Evolutionary conservation across 2,113 vertebrate species (phyloP), one percentile per base, ranked within the genome.

Genomic region (Rhegmatorhina hoffmannsi): DNA sequence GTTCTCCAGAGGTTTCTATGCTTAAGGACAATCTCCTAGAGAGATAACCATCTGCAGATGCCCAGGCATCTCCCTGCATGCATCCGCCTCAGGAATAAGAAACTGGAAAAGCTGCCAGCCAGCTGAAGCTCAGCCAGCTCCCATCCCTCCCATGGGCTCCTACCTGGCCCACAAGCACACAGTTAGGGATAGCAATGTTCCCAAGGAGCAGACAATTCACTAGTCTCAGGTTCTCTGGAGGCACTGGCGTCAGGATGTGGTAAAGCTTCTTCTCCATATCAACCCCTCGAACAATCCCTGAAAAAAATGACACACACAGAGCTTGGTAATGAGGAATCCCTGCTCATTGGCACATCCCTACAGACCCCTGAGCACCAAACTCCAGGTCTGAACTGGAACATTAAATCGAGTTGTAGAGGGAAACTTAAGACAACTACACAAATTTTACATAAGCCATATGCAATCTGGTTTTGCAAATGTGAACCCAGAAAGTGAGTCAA

Each of bases 151-250:
- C 0, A 0, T 4, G 8, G 15, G 13, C 23, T 56, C 98, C 96
- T 94, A 99, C 99, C 99, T 99, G 99, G 66, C 96, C 91, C 58
- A 98, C 98, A 46, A 99, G 88, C 78, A 99, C 55, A 16, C 98
- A 98, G 34, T 98, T 98, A 1, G 99, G 99, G 34, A 99, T 38
- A 2, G 98, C 90, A 2, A 99, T 68, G 4, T 96, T 98, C 3
- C 99, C 99, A 3, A 99, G 92, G 6, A 99, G 98, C 55, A 99
- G 97, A 82, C 99, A 99, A 46, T 99, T 99, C 88, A 99, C 99
- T 0, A 95, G 91, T 21, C 98, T 95, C 5, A 99, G 97, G 56
- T 96, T 81, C 20, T 98, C 96, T 0, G 99, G 98, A 62, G 98
- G 97, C 25, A 99, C 90, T 0, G 99, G 99, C 0, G 99, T 99